These are phyloP conservation scores for Helicolenus hilgendorfi DNA, from an alignment of 2,797 vertebrate species.

Conservation along the genomic window DNA sequence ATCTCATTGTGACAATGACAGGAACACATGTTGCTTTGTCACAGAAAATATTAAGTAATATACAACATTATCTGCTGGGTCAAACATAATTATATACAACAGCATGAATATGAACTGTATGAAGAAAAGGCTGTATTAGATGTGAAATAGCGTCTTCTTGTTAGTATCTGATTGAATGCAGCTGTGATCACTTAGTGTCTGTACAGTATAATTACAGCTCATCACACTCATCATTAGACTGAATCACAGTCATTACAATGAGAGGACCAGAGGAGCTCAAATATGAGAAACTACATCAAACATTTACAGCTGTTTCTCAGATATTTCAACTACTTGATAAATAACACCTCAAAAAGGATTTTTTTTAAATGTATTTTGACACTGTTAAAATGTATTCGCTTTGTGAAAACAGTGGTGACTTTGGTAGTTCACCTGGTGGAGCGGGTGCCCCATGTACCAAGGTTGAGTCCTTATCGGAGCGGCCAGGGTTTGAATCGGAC, in stretches of 20 bases:
- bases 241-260: not conserved
- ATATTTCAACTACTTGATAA: not conserved
- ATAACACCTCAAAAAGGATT: not conserved
- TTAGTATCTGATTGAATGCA: not conserved
- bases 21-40: not conserved
- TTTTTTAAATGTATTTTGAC: not conserved
- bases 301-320: not conserved
- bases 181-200: not conserved
- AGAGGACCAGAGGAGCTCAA: not conserved
- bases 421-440: too few species aligned
- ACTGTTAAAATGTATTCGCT: not conserved
- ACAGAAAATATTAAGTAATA: not conserved
- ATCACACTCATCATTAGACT: not conserved
- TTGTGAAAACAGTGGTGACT: not conserved
- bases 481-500: too few species aligned
- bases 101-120: not conserved
- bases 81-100: not conserved
- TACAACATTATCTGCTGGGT: not conserved
- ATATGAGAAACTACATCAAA: not conserved
- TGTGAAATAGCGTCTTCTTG: not conserved
- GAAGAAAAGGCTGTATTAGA: not conserved
- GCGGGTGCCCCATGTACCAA: too few species aligned
- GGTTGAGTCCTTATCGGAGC: too few species aligned
- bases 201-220: not conserved
- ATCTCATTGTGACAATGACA: not conserved